Evolutionary conservation across 2,113 vertebrate genomes (phyloP).

Genomic region (Pteronura brasiliensis): DNA sequence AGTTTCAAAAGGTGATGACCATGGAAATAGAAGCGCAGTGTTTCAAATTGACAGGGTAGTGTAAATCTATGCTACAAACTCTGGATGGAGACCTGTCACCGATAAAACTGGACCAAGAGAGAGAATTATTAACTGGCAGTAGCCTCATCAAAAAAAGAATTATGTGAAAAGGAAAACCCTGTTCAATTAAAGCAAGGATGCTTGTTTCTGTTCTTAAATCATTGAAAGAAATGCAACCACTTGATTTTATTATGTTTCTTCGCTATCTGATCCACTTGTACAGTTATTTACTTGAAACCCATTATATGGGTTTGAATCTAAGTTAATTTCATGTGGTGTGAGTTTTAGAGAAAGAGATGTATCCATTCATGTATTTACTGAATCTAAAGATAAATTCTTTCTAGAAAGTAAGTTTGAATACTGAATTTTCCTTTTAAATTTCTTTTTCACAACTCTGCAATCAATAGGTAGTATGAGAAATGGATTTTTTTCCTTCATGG

Average conservation of each 20-base stretch:
- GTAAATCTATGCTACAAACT: constrained; percentile 16
- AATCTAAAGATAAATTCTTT: background rate
- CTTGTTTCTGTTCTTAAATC: background rate
- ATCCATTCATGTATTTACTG: background rate
- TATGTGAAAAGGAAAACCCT: background rate
- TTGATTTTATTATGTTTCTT: background rate
- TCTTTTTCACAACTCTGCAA: background rate
- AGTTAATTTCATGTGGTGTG: background rate
- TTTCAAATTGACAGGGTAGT: constrained; percentile 54
- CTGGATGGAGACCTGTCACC: background rate
- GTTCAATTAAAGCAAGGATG: background rate
- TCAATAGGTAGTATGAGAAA: background rate
- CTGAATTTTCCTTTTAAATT: background rate
- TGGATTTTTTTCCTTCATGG: background rate
- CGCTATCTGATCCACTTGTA: background rate
- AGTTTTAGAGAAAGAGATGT: background rate
- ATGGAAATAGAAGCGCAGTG: constrained; percentile 38
- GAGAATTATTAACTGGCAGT: background rate
- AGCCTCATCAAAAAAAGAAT: background rate
- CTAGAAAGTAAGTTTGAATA: background rate
- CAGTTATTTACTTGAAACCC: background rate
- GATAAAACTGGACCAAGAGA: background rate
- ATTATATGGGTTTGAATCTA: background rate
- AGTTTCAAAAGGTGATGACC: constrained; percentile 49
- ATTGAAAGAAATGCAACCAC: background rate